Evolutionary conservation across 2,888 invertebrate species (phyloP), one percentile per base, ranked within the genome.

Genomic region (Ochropleura leucogaster): DNA sequence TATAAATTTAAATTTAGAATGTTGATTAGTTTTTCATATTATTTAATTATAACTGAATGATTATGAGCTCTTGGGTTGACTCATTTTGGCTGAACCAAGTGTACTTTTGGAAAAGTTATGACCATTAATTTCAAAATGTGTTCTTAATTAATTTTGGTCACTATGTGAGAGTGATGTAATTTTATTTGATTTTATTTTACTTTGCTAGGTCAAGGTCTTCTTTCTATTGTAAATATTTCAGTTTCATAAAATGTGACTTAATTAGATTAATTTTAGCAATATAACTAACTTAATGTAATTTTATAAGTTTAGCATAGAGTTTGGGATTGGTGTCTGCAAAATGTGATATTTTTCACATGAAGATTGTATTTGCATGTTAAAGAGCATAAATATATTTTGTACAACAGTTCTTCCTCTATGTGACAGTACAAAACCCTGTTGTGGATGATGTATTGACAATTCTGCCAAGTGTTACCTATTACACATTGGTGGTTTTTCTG

Each of bases 201-300:
- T 73, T 72, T 64, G 44, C 68, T 81, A 53, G 65, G 64, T 80
- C 68, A 77, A 78, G 44, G 76, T 77, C 68, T 77, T 74, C 73
- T 65, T 73, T 73, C 69, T 83, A 65, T 77, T 89, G 89, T 89
- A 89, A 85, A 89, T 89, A 89, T 81, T 84, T 81, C 73, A 66
- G 80, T 83, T 87, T 80, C 72, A 85, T 86, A 72, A 83, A 83
- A 87, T 88, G 82, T 80, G 82, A 85, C 85, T 87, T 84, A 85
- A 79, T 79, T 86, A 79, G 80, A 80, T 66, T 82, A 77, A 81
- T 83, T 79, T 75, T 83, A 77, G 82, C 79, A 77, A 76, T 76
- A 72, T 74, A 64, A 72, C 46, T 80, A 80, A 81, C 65, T 76
- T 73, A 79, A 73, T 77, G 62, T 64, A 66, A 63, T 72, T 78